Conservation (phyloP, 2,797 vertebrate genomes). For the Pagetopsis macropterus region DNA sequence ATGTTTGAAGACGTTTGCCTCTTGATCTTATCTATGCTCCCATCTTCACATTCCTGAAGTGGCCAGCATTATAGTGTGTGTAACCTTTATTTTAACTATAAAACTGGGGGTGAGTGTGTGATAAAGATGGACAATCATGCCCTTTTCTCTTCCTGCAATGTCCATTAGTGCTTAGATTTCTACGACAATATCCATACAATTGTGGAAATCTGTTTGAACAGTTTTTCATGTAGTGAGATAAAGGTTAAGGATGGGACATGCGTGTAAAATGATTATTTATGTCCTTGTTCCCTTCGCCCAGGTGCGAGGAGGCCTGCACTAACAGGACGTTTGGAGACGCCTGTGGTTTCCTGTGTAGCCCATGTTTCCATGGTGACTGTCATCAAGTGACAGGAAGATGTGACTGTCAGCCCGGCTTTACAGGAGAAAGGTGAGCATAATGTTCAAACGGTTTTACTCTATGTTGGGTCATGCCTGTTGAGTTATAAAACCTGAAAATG, state of each 20-base stretch:
- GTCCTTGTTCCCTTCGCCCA: slow-evolving; percentile 62
- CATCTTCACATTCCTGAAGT: not conserved
- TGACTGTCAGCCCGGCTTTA: slow-evolving; percentile 88
- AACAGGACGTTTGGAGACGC: slow-evolving; percentile 85
- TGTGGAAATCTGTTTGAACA: not conserved
- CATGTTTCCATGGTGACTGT: slow-evolving; percentile 88
- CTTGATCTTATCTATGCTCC: slow-evolving; percentile 2
- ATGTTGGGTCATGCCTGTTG: not conserved
- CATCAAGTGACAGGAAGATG: slow-evolving; percentile 91
- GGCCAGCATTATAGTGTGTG: not conserved
- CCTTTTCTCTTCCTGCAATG: not conserved
- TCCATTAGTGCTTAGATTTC: not conserved
- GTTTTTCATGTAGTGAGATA: too few relatives aligned
- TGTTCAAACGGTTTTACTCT: not conserved
- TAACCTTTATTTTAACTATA: not conserved
- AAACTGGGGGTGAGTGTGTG: slow-evolving; percentile 1
- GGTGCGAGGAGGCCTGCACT: slow-evolving; percentile 88
- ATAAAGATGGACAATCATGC: not conserved
- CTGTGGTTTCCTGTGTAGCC: slow-evolving; percentile 85
- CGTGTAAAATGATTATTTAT: slow-evolving; percentile 3
- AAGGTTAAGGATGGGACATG: not conserved
- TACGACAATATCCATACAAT: not conserved
- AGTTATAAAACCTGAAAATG: not conserved
- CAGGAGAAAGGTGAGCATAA: slow-evolving; percentile 88
- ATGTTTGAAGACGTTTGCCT: not conserved